Evolutionary conservation across 2,888 invertebrate genomes (phyloP).

Genomic region (Scaptodrosophila latifasciaeformis): DNA sequence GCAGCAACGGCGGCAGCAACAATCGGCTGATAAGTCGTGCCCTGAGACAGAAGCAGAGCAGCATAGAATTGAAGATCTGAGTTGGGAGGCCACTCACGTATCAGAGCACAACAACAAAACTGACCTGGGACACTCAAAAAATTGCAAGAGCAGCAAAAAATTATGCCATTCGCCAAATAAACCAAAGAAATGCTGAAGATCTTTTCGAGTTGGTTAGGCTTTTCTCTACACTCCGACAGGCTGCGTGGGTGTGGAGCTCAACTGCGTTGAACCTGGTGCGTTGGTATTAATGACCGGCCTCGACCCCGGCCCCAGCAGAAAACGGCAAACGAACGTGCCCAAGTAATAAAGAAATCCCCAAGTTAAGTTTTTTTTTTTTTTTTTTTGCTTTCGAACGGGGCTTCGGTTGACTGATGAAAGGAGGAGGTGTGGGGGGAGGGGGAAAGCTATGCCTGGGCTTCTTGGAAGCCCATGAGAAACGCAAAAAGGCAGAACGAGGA

Average conservation of each 20-base stretch:
- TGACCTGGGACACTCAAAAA: slow-evolving; percentile 51
- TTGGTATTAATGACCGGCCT: slow-evolving; percentile 70
- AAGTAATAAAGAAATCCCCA: slow-evolving; percentile 67
- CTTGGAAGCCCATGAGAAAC: slow-evolving; percentile 35
- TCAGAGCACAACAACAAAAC: slow-evolving; percentile 28
- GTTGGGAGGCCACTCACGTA: slow-evolving; percentile 47
- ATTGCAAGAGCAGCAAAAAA: not conserved
- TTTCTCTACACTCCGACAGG: not conserved
- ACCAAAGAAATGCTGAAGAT: slow-evolving; percentile 12
- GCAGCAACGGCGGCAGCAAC: slow-evolving; percentile 19
- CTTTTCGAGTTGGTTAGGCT: not conserved
- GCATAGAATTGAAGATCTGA: slow-evolving; percentile 39
- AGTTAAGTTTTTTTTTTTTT: slow-evolving; percentile 15
- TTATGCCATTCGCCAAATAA: slow-evolving; percentile 24
- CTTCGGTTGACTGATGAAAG: slow-evolving; percentile 1
- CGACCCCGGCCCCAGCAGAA: slow-evolving; percentile 48
- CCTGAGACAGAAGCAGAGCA: slow-evolving; percentile 39
- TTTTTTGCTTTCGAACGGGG: too few species aligned
- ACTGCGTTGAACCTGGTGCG: slow-evolving; percentile 50
- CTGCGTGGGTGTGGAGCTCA: slow-evolving; percentile 8
- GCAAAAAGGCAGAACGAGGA: slow-evolving; percentile 42
- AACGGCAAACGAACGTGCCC: slow-evolving; percentile 50
- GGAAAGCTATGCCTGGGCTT: slow-evolving; percentile 21
- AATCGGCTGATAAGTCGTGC: slow-evolving; percentile 53
- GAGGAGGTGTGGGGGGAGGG: slow-evolving; percentile 8